Conservation (phyloP, 2,797 vertebrate species). For the Diplodus puntazzo region DNA sequence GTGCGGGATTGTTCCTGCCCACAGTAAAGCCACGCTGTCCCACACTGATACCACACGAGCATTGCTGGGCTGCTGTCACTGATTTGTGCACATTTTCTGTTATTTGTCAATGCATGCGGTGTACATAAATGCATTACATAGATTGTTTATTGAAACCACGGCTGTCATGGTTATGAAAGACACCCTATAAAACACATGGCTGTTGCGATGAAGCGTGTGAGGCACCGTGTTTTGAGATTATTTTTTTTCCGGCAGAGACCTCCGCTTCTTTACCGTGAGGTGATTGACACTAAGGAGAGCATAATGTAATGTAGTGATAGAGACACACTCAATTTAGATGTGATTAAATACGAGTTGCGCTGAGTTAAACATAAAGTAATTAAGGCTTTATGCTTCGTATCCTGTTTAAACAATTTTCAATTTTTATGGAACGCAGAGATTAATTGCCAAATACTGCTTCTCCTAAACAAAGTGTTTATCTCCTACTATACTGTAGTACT, state of each 20-base stretch:
- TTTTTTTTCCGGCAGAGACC: background rate
- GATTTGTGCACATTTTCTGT: background rate
- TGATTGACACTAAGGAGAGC: slow-evolving; percentile 11
- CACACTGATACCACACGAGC: no score
- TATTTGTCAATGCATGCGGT: slow-evolving; percentile 8
- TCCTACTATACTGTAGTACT: background rate
- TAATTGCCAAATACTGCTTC: background rate
- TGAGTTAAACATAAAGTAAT: slow-evolving; percentile 19
- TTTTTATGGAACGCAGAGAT: background rate
- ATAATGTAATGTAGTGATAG: background rate
- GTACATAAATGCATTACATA: slow-evolving; percentile 13
- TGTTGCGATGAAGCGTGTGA: background rate
- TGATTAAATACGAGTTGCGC: background rate
- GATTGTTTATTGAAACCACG: slow-evolving; percentile 22
- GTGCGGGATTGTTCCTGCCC: no score
- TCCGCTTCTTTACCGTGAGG: background rate
- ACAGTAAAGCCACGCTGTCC: no score
- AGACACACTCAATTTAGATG: background rate
- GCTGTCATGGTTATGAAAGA: slow-evolving; percentile 7
- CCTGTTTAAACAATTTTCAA: slow-evolving; percentile 9
- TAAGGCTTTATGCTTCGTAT: slow-evolving; percentile 8
- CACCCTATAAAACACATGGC: background rate
- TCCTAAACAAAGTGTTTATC: background rate
- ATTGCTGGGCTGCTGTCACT: background rate
- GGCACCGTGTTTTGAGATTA: background rate